Conservation (phyloP, 2,888 invertebrate genomes). For the Maniola hyperantus region DNA sequence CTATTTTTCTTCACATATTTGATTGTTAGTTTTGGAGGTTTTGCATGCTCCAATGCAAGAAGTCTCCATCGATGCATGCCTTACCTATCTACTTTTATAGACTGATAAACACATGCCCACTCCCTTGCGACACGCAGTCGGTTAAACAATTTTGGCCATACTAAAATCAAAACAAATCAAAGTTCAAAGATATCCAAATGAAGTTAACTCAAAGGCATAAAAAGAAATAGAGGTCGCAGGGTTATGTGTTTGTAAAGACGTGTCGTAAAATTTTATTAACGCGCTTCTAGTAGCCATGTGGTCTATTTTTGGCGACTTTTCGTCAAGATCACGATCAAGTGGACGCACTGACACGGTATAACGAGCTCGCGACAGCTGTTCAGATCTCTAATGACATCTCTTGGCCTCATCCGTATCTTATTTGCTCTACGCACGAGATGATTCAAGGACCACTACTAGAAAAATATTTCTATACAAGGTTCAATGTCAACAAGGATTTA, state of each 20-base stretch:
- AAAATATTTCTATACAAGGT: background rate
- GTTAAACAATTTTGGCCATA: no score
- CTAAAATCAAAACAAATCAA: background rate
- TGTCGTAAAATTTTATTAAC: constrained; percentile 11
- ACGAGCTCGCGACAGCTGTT: constrained; percentile 54
- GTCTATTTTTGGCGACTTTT: constrained; percentile 15
- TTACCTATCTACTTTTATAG: no score
- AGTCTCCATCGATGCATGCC: no score
- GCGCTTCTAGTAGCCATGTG: constrained; percentile 6
- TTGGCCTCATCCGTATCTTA: constrained; percentile 37
- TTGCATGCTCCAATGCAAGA: no score
- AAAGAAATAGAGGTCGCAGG: background rate
- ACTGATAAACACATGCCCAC: no score
- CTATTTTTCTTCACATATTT: no score
- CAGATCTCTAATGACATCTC: constrained; percentile 46
- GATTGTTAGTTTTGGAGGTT: no score
- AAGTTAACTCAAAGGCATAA: background rate
- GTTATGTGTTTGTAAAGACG: constrained; percentile 14
- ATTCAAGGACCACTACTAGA: constrained; percentile 6
- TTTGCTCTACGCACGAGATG: background rate
- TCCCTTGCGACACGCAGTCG: no score
- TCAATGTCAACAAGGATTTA: background rate
- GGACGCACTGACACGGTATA: constrained; percentile 57
- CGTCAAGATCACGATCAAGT: constrained; percentile 66
- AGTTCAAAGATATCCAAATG: background rate